Conservation (phyloP, 2,888 invertebrate genomes). For the Lamproptera curius region DNA sequence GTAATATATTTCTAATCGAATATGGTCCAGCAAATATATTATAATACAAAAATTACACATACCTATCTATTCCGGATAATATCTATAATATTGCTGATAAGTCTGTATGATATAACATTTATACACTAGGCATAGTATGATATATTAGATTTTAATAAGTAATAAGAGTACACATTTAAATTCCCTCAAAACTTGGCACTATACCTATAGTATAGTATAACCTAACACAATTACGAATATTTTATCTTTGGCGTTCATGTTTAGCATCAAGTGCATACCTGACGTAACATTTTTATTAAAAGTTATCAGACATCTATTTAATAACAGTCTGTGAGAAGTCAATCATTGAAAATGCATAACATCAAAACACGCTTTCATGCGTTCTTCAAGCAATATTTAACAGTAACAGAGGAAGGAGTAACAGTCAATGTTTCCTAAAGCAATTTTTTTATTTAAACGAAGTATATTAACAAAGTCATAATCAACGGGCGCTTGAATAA, state of each 20-base stretch:
- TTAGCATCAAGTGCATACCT: too few species aligned
- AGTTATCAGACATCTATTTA: too few species aligned
- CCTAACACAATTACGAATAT: slow-evolving; percentile 13
- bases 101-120: slow-evolving; percentile 32
- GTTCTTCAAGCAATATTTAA: too few species aligned
- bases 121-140: slow-evolving; percentile 25
- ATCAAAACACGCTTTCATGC: too few species aligned
- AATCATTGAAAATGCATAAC: too few species aligned
- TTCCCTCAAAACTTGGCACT: slow-evolving; percentile 68
- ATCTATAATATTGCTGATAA: slow-evolving; percentile 41
- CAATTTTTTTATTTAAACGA: too few species aligned
- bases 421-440: too few species aligned
- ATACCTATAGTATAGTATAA: slow-evolving; percentile 29
- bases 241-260: slow-evolving; percentile 11
- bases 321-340: too few species aligned
- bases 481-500: slow-evolving; percentile 3
- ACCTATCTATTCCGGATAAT: not conserved
- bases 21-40: slow-evolving; percentile 31
- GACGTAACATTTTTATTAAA: too few species aligned
- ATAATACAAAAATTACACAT: slow-evolving; percentile 22
- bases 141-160: slow-evolving; percentile 25
- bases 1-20: too few species aligned
- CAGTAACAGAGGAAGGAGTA: too few species aligned
- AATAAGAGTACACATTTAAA: slow-evolving; percentile 51
- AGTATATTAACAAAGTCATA: too few species aligned